These are phyloP conservation scores for Natator depressus DNA, from an alignment of 2,113 vertebrate species.

Conservation along the genomic window DNA sequence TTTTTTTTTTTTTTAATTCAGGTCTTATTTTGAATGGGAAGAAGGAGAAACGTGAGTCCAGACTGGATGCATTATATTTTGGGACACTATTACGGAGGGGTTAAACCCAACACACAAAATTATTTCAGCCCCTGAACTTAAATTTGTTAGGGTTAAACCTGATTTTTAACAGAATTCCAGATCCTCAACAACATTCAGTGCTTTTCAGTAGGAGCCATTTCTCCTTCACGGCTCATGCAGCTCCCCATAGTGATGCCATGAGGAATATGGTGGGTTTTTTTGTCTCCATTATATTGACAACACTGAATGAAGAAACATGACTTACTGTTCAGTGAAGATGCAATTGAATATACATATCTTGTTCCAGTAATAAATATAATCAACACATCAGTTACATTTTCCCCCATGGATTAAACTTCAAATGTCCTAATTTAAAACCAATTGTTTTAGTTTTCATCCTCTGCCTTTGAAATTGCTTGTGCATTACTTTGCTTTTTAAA, in stretches of 20 bases:
- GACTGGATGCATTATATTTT: background rate
- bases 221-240: background rate
- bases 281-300: background rate
- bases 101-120: background rate
- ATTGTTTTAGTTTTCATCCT: background rate
- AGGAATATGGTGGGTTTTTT: accelerated
- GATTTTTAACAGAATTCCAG: constrained; percentile 11
- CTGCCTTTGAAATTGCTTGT: background rate
- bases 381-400: background rate
- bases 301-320: background rate
- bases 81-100: background rate
- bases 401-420: background rate
- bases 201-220: background rate
- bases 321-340: background rate
- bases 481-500: background rate
- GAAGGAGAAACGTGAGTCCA: background rate
- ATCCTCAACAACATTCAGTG: constrained; percentile 15
- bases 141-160: background rate
- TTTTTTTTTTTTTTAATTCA: background rate
- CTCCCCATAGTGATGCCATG: background rate
- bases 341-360: background rate
- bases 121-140: background rate
- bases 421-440: background rate
- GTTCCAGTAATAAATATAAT: background rate
- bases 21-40: background rate